Evolutionary conservation across 2,113 vertebrate species (phyloP).

Genomic region (Hydrolagus affinis): DNA sequence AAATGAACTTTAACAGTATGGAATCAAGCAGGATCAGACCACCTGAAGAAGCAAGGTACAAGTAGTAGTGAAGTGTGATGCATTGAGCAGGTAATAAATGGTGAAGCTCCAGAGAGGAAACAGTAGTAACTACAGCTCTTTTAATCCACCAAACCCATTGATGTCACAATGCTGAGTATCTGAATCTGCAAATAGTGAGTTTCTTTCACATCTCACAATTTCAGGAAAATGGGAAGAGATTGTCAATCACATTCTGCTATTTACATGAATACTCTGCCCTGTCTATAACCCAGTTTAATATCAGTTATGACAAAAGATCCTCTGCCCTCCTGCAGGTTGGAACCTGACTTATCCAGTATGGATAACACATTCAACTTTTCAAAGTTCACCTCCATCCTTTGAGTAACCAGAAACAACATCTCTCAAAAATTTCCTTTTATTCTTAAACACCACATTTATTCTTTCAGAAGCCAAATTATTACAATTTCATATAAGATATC

Average conservation of each 20-base stretch:
- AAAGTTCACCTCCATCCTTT: too few relatives aligned
- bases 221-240: neutral
- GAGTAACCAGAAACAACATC: too few relatives aligned
- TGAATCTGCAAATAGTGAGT: neutral
- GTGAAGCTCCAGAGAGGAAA: neutral
- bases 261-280: neutral
- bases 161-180: neutral
- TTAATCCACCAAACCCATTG: neutral
- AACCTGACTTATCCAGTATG: neutral
- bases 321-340: neutral
- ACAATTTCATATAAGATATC: neutral
- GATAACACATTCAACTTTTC: neutral
- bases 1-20: neutral
- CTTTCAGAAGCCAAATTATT: neutral
- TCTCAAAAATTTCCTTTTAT: too few relatives aligned
- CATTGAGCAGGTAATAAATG: neutral
- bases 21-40: neutral
- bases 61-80: neutral
- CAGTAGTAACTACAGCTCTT: neutral
- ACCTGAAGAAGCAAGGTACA: neutral
- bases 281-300: neutral
- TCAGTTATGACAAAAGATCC: neutral
- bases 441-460: too few relatives aligned
- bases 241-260: neutral
- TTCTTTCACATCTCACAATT: neutral